These are phyloP conservation scores for Psix sp. DNA, from an alignment of 1,140 invertebrate species.

Conservation along the genomic window DNA sequence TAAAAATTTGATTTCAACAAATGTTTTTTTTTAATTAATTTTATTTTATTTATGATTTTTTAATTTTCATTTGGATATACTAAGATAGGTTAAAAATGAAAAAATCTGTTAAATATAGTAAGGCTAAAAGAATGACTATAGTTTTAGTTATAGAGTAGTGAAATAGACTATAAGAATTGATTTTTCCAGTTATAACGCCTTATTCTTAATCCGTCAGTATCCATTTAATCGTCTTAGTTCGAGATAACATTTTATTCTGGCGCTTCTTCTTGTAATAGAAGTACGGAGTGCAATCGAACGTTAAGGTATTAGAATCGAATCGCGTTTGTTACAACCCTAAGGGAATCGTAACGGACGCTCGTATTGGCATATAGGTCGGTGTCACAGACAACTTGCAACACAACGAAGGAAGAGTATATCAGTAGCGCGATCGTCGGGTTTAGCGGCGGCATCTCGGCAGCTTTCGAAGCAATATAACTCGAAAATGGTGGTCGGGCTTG, in stretches of 20 bases:
- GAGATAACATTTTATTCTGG: conserved; percentile 52
- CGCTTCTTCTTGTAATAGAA: conserved; percentile 49
- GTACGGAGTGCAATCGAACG: conserved; percentile 58
- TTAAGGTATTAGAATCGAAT: conserved; percentile 61
- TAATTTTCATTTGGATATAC: no score
- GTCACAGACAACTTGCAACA: conserved; percentile 45
- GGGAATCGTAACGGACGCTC: conserved; percentile 62
- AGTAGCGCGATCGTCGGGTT: conserved; percentile 59
- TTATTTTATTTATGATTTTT: no score
- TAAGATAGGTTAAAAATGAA: no score
- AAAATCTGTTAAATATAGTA: no score
- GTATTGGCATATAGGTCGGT: conserved; percentile 55
- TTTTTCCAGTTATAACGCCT: conserved; percentile 22
- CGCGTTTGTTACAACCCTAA: conserved; percentile 56
- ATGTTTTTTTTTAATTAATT: no score
- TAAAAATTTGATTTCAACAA: no score
- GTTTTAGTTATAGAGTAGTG: no score
- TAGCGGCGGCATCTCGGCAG: conserved; percentile 61
- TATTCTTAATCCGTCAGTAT: conserved; percentile 16
- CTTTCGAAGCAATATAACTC: conserved; percentile 68
- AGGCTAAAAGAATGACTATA: no score
- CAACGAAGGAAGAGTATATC: conserved; percentile 50
- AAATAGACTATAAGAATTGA: conserved; percentile 21
- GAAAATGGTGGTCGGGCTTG: conserved; percentile 66
- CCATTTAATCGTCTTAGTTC: conserved; percentile 44